Evolutionary conservation across 1,140 invertebrate genomes (phyloP).

Genomic region (Odontomachus brunneus): DNA sequence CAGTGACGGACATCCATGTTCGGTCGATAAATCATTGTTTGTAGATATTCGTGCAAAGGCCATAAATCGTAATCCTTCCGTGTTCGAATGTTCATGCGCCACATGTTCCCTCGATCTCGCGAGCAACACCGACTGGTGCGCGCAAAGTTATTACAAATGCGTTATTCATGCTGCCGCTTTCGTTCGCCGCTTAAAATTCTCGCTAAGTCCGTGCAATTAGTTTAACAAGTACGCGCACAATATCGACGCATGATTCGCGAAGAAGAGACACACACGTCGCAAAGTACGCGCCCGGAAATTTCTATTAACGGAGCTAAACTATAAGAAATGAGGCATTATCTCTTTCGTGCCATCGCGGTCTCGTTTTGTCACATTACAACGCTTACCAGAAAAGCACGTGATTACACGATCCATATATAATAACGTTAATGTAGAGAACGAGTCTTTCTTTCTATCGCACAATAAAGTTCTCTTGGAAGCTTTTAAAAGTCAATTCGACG

Average conservation of each 20-base stretch:
- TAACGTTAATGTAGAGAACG: constrained; percentile 13
- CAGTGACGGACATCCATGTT: constrained; percentile 38
- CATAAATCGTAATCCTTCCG: constrained; percentile 55
- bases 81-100: constrained; percentile 25
- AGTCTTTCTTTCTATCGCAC: not conserved
- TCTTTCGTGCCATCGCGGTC: not conserved
- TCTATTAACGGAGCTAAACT: not conserved
- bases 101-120: constrained; percentile 31
- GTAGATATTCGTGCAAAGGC: constrained; percentile 26
- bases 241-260: not conserved
- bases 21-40: constrained; percentile 44
- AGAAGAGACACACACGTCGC: not conserved
- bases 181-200: not conserved
- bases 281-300: not conserved
- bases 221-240: not conserved
- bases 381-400: not conserved
- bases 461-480: not conserved
- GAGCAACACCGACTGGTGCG: not conserved
- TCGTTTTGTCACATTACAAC: not conserved
- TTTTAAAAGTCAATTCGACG: constrained; percentile 41
- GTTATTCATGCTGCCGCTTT: not conserved
- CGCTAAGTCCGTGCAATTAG: not conserved
- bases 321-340: not conserved
- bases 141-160: constrained; percentile 32
- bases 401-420: constrained; percentile 2